Evolutionary conservation across 30 jellyfish, hydroid and myxozoan genomes (phyloP).

Genomic region (Aurelia sp.): DNA sequence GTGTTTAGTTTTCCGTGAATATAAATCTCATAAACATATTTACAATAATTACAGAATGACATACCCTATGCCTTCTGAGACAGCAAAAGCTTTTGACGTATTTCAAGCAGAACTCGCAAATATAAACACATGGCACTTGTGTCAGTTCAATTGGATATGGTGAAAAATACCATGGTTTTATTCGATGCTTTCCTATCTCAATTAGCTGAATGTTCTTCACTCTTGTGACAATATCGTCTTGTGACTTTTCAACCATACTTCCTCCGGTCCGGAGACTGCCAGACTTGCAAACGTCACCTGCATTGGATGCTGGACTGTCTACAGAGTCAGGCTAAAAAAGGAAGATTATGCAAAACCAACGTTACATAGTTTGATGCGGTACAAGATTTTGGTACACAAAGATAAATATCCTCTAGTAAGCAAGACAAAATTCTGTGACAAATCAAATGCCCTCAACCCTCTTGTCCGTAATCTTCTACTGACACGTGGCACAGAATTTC

Average conservation of each 20-base stretch:
- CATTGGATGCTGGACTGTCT: constrained; percentile 84
- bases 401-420: too few species aligned
- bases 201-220: constrained; percentile 94
- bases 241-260: constrained; percentile 91
- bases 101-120: constrained; percentile 98
- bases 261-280: constrained; percentile 93
- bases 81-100: constrained; percentile 88
- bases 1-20: too few species aligned
- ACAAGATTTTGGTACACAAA: too few species aligned
- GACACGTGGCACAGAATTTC: too few species aligned
- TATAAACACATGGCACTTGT: constrained; percentile 75
- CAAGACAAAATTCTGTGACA: too few species aligned
- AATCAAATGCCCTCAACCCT: too few species aligned
- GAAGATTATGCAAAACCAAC: too few species aligned
- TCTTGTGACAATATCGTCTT: constrained; percentile 96
- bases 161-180: constrained; percentile 99
- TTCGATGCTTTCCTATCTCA: constrained; percentile 96
- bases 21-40: too few species aligned
- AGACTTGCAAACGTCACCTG: constrained; percentile 87
- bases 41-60: constrained; percentile 8
- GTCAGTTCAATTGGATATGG: constrained; percentile 98
- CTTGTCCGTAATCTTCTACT: too few species aligned
- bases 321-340: constrained; percentile 70
- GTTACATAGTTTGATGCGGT: too few species aligned
- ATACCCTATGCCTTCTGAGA: constrained; percentile 93